Base-by-base conservation (phyloP, 1,140 invertebrate species). In the Drosophila lacertosa region DNA sequence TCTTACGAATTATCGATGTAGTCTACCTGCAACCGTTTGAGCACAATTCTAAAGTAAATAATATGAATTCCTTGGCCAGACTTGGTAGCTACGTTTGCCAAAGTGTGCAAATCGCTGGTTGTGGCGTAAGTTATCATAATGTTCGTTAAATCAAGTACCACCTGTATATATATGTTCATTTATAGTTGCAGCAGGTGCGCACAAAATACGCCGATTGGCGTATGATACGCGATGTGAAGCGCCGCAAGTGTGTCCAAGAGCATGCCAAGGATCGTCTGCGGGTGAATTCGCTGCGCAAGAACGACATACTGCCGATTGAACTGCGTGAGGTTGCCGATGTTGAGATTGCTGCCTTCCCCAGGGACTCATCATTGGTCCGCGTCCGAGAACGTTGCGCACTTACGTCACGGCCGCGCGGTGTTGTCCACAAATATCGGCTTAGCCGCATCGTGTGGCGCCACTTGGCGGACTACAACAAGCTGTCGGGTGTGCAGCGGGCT, bases 381-480 rank as follows among this genome's bases (percentile, higher is more conserved):
- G 92, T 96, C 5, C 93, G 93, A 20, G 92, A 93, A 18, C 93
- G 97, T 77, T 98, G 97, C 92, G 94, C 95, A 18, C 77, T 99
- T 22, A 98, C 97, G 58, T 93, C 93, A 60, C 48, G 97, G 80
- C 93, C 95, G 1, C 91, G 96, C 73, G 97, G 97, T 68, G 93
- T 94, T 65, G 93, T 97, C 0, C 74, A 91, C 13, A 93, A 94
- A 66, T 98, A 95, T 94, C 93, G 97, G 76, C 79, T 98, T 33
- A 98, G 97, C 89, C 93, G 98, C 89, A 97, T 98, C 76, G 93
- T 97, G 20, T 99, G 96, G 92, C 94, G 97, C 69, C 93, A 97
- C 89, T 91, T 98, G 51, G 96, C 96, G 1, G 98, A 99, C 93
- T 96, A 98, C 91, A 98, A 98, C 92, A 95, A 96, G 92, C 88